These are phyloP conservation scores for Sylvietta virens DNA, from an alignment of 2,113 vertebrate genomes.

Conservation along the genomic window DNA sequence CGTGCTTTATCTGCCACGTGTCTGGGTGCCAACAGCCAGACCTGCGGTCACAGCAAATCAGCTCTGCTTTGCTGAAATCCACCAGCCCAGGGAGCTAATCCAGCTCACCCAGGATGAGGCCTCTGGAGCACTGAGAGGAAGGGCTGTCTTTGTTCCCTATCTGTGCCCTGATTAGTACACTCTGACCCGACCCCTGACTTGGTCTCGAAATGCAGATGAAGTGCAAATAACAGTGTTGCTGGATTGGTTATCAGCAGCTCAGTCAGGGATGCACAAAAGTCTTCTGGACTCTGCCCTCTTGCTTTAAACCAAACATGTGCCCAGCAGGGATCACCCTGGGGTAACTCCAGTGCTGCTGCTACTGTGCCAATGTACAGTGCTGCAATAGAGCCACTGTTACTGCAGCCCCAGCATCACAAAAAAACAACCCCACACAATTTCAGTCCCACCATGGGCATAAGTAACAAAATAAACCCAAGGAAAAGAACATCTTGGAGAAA, in stretches of 20 bases:
- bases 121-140: background rate
- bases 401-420: rapidly evolving
- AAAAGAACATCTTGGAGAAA: background rate
- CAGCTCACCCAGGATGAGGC: background rate
- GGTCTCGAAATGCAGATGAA: background rate
- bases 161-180: background rate
- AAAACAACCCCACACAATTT: background rate
- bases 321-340: background rate
- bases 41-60: background rate
- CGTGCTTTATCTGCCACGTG: background rate
- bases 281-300: background rate
- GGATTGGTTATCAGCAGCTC: background rate
- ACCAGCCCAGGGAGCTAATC: background rate
- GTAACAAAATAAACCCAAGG: background rate
- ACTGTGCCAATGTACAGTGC: background rate
- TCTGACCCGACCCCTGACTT: conserved; percentile 3
- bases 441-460: background rate
- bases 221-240: background rate
- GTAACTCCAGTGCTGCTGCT: background rate
- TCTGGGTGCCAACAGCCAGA: background rate
- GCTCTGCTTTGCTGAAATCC: background rate
- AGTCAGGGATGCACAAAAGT: background rate
- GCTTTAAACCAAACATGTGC: background rate
- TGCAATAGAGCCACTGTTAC: background rate
- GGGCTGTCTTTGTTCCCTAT: background rate